Conservation (phyloP, 2,797 vertebrate genomes). For the Hyperoplus lanceolatus region DNA sequence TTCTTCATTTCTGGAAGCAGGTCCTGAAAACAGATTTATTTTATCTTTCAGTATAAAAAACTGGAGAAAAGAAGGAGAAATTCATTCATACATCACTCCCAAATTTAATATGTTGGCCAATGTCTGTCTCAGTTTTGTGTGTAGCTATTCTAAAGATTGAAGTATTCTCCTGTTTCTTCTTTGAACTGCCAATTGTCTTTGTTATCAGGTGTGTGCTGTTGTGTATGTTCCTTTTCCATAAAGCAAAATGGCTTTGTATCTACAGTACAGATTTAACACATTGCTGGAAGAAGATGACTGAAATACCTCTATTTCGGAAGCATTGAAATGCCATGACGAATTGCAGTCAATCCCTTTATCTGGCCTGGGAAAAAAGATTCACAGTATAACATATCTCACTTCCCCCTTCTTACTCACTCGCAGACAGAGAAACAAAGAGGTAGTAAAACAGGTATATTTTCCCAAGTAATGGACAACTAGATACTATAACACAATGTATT, state of each 20-base stretch:
- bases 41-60: neutral
- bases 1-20: constrained; percentile 84
- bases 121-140: neutral
- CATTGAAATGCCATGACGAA: constrained; percentile 85
- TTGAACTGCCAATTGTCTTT: neutral
- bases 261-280: neutral
- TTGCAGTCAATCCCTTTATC: constrained; percentile 81
- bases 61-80: neutral
- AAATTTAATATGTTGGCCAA: neutral
- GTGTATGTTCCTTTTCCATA: neutral
- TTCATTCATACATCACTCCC: neutral
- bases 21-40: constrained; percentile 76
- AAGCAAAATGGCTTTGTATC: neutral
- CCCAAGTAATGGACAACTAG: neutral
- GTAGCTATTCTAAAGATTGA: neutral
- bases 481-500: neutral
- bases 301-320: constrained; percentile 82
- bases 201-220: neutral
- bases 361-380: constrained; percentile 78
- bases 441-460: neutral
- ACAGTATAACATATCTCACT: constrained; percentile 4
- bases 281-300: neutral
- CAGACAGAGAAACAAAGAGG: neutral
- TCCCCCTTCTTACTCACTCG: neutral
- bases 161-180: neutral